A percentile compares a stretch with the other conserved stretches of the same genome.
phyloP scores from a whole-genome alignment of 2,113 vertebrate species.

The Mesitornis unicolor region DNA sequence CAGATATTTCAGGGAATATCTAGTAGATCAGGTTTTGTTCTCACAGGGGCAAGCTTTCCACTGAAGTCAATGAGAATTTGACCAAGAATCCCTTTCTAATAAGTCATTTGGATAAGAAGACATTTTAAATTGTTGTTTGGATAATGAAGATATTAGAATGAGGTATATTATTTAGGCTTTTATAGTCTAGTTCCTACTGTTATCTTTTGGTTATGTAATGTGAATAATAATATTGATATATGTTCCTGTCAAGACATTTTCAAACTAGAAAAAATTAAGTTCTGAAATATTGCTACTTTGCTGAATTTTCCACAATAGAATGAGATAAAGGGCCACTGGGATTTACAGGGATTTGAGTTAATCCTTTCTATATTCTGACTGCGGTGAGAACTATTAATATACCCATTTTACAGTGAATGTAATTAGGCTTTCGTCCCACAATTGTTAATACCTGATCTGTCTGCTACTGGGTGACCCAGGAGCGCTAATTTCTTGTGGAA shows the following conservation, averaged over 20 bases:
- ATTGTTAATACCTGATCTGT: conserved; percentile 24
- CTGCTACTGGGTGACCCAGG: not conserved
- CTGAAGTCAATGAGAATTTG: not conserved
- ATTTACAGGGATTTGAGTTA: conserved; percentile 38
- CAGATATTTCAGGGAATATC: not conserved
- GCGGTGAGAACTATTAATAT: conserved; percentile 16
- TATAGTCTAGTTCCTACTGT: not conserved
- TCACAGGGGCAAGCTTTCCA: not conserved
- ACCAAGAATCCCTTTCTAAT: not conserved
- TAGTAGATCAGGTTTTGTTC: not conserved
- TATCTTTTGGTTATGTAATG: not conserved
- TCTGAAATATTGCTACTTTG: not conserved
- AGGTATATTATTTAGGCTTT: not conserved
- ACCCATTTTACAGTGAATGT: conserved; percentile 27
- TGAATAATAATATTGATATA: not conserved
- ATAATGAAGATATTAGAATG: not conserved
- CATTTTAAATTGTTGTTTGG: not conserved
- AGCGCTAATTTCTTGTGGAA: not conserved
- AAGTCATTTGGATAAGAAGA: not conserved
- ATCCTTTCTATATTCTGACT: not conserved
- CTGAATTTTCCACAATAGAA: not conserved
- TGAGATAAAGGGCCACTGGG: not conserved
- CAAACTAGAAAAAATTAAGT: not conserved
- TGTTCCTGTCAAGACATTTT: not conserved
- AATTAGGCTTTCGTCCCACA: not conserved